A percentile compares a stretch with the other conserved stretches of the same genome.
Conservation (phyloP, 2,113 vertebrate species). For the Typhlomys cinereus region DNA sequence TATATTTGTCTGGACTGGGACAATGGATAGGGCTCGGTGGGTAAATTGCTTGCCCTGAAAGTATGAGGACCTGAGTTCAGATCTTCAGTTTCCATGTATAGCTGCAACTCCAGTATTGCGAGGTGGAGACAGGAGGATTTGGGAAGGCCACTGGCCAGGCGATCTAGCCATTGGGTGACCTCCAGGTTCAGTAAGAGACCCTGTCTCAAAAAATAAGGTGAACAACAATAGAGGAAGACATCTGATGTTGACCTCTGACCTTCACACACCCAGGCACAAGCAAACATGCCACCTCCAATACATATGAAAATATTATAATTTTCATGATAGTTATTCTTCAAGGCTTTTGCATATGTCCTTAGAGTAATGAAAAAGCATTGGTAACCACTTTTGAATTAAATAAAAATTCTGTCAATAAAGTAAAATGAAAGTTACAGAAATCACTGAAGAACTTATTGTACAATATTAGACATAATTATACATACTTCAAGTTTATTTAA, state of each 20-base stretch:
- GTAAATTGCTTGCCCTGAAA: neutral
- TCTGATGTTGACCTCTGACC: neutral
- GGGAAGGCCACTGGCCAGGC: neutral
- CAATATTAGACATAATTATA: conserved; percentile 20
- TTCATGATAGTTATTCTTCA: neutral
- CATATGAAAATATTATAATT: neutral
- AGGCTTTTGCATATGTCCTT: neutral
- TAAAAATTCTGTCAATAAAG: neutral
- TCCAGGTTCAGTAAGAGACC: neutral
- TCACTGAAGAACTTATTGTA: conserved; percentile 11
- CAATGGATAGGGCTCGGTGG: neutral
- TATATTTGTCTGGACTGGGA: neutral
- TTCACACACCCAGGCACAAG: no score
- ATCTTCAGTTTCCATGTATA: no score
- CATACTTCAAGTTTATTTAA: conserved; percentile 19
- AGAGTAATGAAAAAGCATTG: neutral
- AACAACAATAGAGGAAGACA: neutral
- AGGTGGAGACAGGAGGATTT: neutral
- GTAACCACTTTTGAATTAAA: conserved; percentile 24
- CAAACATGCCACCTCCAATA: no score
- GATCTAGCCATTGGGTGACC: neutral
- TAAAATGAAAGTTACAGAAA: conserved; percentile 1
- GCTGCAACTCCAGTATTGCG: no score
- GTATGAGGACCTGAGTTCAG: neutral
- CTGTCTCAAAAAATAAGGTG: neutral